phyloP scores from a whole-genome alignment of 2,113 vertebrate species.

The Hydrochoerus hydrochaeris region DNA sequence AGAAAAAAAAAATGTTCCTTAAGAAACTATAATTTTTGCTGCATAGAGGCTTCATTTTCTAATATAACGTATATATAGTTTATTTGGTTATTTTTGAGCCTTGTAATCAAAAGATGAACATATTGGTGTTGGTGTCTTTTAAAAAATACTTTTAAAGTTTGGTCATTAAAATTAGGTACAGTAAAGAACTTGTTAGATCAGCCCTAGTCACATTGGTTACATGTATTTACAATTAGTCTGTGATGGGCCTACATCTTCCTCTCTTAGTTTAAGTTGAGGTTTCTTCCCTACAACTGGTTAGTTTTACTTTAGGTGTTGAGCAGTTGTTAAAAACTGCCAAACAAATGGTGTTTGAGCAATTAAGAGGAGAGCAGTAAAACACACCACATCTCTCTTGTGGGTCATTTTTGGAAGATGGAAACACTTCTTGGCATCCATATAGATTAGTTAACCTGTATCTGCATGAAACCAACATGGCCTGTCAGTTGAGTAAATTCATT shows the following conservation, averaged over 20 bases:
- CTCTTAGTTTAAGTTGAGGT: constrained; percentile 63
- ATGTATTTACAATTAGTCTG: constrained; percentile 32
- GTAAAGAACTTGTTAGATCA: constrained; percentile 58
- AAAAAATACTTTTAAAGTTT: constrained; percentile 55
- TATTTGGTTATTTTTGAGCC: not conserved
- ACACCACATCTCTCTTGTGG: not conserved
- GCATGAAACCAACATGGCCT: not conserved
- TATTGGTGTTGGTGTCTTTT: not conserved
- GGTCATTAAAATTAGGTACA: not conserved
- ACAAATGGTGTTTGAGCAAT: constrained; percentile 39
- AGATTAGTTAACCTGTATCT: constrained; percentile 3
- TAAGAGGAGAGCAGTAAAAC: constrained; percentile 31
- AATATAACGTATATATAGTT: not conserved
- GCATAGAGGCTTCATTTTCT: constrained; percentile 62
- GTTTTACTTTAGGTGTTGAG: constrained; percentile 75
- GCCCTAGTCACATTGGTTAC: constrained; percentile 50
- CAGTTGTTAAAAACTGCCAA: constrained; percentile 72
- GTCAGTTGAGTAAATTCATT: constrained; percentile 18
- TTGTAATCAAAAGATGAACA: not conserved
- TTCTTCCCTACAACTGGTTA: constrained; percentile 43
- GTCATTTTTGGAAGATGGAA: constrained; percentile 33
- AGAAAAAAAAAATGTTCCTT: not conserved
- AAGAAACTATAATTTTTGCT: not conserved
- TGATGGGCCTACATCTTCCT: constrained; percentile 41
- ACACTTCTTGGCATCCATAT: not conserved